Conservation (phyloP, 2,888 invertebrate species). For the Ochropleura plecta region DNA sequence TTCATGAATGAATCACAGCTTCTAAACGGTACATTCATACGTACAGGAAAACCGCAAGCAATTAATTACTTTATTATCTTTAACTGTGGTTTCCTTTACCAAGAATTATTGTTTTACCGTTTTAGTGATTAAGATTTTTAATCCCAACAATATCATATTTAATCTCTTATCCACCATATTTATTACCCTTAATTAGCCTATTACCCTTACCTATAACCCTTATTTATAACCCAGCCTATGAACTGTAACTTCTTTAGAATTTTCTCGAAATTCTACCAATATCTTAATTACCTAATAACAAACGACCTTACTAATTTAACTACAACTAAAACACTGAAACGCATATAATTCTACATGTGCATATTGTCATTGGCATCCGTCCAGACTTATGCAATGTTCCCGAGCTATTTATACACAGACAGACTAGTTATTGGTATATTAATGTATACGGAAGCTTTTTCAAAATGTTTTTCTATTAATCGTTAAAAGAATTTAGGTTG, state of each 20-base stretch:
- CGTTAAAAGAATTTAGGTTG: slow-evolving; percentile 60
- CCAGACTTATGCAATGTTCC: slow-evolving; percentile 63
- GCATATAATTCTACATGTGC: slow-evolving; percentile 46
- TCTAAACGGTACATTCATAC: background rate
- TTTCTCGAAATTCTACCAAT: background rate
- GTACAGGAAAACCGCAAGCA: slow-evolving; percentile 48
- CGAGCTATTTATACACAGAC: slow-evolving; percentile 63
- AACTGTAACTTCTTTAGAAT: background rate
- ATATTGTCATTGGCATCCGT: slow-evolving; percentile 61
- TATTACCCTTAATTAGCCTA: too few species aligned
- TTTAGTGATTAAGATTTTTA: too few species aligned
- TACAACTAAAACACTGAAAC: slow-evolving; percentile 42
- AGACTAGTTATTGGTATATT: slow-evolving; percentile 63
- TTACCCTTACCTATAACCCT: too few species aligned
- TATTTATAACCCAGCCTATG: background rate
- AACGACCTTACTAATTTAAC: slow-evolving; percentile 31
- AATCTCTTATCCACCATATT: too few species aligned
- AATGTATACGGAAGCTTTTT: slow-evolving; percentile 66
- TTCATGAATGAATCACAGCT: slow-evolving; percentile 44
- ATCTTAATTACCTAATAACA: slow-evolving; percentile 15
- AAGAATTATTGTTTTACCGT: background rate
- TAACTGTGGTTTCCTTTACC: slow-evolving; percentile 35
- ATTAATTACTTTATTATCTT: slow-evolving; percentile 30
- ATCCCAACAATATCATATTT: too few species aligned
- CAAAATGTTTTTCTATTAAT: slow-evolving; percentile 53